These are phyloP conservation scores for Apodemus sylvaticus DNA, from an alignment of 2,113 vertebrate genomes.

Conservation along the genomic window DNA sequence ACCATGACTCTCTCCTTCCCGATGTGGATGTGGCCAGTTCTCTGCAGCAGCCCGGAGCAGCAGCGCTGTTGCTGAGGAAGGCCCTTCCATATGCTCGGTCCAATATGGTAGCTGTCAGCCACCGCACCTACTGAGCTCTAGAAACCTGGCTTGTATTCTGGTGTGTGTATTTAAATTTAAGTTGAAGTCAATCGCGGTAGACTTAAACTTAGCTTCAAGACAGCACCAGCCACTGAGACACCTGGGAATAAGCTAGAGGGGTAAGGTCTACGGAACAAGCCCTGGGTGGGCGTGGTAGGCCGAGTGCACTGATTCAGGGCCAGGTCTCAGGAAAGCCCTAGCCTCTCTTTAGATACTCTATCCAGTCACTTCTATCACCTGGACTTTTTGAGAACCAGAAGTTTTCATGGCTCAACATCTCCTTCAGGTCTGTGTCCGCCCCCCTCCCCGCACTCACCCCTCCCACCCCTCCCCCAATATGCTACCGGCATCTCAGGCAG, in stretches of 20 bases:
- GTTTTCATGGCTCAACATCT: fast-evolving
- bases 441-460: too few species aligned
- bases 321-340: not conserved
- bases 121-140: not conserved
- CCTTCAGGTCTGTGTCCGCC: not conserved
- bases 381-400: not conserved
- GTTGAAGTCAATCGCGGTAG: not conserved
- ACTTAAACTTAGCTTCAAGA: not conserved
- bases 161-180: not conserved
- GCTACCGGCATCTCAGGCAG: not conserved
- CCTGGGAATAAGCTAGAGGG: not conserved
- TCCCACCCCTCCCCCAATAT: not conserved
- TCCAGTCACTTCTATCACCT: fast-evolving
- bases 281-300: not conserved
- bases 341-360: not conserved
- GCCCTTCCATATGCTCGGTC: too few species aligned
- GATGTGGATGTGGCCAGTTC: too few species aligned
- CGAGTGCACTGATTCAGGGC: too few species aligned
- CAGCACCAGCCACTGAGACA: fast-evolving
- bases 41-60: not conserved
- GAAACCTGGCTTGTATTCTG: not conserved
- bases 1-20: too few species aligned
- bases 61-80: fast-evolving
- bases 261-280: not conserved
- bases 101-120: not conserved